These are phyloP conservation scores for Operophtera brumata DNA, from an alignment of 2,888 invertebrate genomes.

Conservation along the genomic window DNA sequence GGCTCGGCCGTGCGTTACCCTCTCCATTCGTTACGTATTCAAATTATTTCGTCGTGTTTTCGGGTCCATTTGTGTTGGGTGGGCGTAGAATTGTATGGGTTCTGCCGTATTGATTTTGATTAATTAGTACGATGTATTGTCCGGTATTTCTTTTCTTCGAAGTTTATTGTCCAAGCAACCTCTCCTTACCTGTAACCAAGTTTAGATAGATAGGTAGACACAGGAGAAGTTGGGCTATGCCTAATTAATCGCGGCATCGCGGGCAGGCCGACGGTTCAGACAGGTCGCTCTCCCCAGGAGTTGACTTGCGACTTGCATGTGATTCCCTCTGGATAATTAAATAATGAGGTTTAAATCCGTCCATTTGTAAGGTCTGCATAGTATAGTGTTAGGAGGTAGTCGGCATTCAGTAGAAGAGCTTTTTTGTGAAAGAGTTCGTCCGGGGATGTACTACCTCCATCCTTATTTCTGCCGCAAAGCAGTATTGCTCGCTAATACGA, in stretches of 20 bases:
- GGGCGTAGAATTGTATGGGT: conserved; percentile 55
- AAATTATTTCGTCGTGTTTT: conserved; percentile 77
- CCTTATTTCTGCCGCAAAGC: too few relatives aligned
- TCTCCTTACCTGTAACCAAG: not conserved
- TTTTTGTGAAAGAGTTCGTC: too few relatives aligned
- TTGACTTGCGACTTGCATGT: conserved; percentile 59
- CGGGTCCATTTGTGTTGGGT: conserved; percentile 67
- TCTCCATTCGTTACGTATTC: conserved; percentile 77
- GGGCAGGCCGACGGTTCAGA: conserved; percentile 57
- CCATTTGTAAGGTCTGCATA: conserved; percentile 36
- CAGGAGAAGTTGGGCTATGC: conserved; percentile 42
- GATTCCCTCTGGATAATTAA: conserved; percentile 67
- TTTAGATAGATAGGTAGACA: conserved; percentile 12
- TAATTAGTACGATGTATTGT: conserved; percentile 51
- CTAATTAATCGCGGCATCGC: conserved; percentile 62
- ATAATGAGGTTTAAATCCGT: conserved; percentile 66
- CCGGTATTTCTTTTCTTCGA: conserved; percentile 20
- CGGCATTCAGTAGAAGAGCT: too few relatives aligned
- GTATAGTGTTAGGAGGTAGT: too few relatives aligned
- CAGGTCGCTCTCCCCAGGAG: conserved; percentile 52
- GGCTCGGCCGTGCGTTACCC: conserved; percentile 71
- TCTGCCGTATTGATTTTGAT: conserved; percentile 54
- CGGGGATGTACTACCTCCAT: too few relatives aligned
- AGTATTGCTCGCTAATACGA: too few relatives aligned
- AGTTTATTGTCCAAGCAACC: conserved; percentile 4